These are phyloP conservation scores for Rhea americana DNA, from an alignment of 2,113 vertebrate genomes.

Conservation along the genomic window DNA sequence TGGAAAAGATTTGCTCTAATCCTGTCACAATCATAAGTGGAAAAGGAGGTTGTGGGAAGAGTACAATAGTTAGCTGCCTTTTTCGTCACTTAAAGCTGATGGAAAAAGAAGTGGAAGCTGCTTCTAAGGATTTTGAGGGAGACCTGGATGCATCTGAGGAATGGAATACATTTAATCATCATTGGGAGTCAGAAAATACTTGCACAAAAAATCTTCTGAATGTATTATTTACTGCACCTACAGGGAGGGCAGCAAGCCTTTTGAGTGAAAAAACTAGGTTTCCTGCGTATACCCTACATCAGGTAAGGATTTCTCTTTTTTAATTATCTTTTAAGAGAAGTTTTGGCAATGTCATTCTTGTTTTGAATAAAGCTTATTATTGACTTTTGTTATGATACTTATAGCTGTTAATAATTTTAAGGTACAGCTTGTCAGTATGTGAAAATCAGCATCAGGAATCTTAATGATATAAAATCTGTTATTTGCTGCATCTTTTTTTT, in stretches of 20 bases:
- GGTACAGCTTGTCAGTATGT: not conserved
- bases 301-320: constrained; percentile 70
- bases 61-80: constrained; percentile 81
- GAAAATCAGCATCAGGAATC: not conserved
- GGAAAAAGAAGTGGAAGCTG: constrained; percentile 71
- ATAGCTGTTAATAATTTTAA: not conserved
- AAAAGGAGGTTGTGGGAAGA: constrained; percentile 88
- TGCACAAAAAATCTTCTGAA: constrained; percentile 17
- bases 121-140: constrained; percentile 76
- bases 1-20: constrained; percentile 81
- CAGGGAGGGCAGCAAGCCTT: constrained; percentile 81
- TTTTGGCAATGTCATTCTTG: not conserved
- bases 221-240: constrained; percentile 85
- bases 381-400: not conserved
- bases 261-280: constrained; percentile 78
- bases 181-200: not conserved
- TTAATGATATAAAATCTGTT: not conserved
- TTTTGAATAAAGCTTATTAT: not conserved
- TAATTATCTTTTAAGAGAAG: not conserved
- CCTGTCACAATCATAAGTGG: constrained; percentile 86
- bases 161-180: constrained; percentile 58
- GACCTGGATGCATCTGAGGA: constrained; percentile 71
- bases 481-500: not conserved
- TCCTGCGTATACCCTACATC: constrained; percentile 82
- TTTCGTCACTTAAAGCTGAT: constrained; percentile 70